A percentile compares a stretch with the other conserved stretches of the same genome.
Conservation (phyloP, 2,888 invertebrate genomes). For the Xestia sexstrigata region DNA sequence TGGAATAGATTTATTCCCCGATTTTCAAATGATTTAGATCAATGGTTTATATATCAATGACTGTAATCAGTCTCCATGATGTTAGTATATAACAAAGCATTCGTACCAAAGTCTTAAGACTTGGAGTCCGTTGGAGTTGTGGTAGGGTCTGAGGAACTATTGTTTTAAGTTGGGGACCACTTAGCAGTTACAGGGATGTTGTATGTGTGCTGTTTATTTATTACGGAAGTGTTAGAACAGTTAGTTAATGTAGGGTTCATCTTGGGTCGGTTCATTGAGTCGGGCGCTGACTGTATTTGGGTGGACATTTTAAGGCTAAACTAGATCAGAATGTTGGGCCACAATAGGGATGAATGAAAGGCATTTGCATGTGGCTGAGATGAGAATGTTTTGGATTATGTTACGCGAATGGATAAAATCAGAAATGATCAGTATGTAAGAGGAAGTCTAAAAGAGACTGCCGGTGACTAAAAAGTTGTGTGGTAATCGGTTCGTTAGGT, state of each 20-base stretch:
- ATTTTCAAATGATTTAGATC: neutral
- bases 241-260: slow-evolving; percentile 7
- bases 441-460: no score
- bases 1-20: neutral
- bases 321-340: no score
- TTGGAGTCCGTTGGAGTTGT: slow-evolving; percentile 38
- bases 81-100: slow-evolving; percentile 59
- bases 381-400: no score
- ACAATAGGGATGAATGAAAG: no score
- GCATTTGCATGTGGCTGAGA: no score
- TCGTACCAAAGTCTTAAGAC: slow-evolving; percentile 59
- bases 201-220: slow-evolving; percentile 26
- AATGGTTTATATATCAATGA: neutral
- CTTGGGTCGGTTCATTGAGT: neutral
- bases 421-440: no score
- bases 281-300: neutral
- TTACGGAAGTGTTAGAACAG: slow-evolving; percentile 4
- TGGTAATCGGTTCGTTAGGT: no score
- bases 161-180: slow-evolving; percentile 59
- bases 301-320: no score
- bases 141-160: slow-evolving; percentile 62
- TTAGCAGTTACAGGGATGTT: slow-evolving; percentile 46
- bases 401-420: no score
- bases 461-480: no score
- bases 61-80: no score